These are phyloP conservation scores for Busseola fusca DNA, from an alignment of 2,888 invertebrate species.

Conservation along the genomic window DNA sequence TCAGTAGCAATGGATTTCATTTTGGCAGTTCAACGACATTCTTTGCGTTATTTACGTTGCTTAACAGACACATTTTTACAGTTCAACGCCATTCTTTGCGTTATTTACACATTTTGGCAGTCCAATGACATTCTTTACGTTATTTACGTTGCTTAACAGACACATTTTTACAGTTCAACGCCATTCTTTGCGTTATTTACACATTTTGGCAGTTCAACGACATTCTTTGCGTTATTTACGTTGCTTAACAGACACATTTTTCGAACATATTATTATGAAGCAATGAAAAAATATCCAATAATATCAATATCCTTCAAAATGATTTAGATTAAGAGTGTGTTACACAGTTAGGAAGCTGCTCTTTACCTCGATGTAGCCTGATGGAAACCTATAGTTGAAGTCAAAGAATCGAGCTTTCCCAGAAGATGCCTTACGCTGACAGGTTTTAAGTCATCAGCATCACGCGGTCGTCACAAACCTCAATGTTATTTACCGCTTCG, in stretches of 20 bases:
- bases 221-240: not conserved
- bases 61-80: no score
- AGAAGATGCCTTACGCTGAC: not conserved
- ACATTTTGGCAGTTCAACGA: not conserved
- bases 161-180: not conserved
- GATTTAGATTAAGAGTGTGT: not conserved
- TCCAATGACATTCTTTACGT: not conserved
- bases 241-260: not conserved
- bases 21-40: not conserved
- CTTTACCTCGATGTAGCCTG: not conserved
- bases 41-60: no score
- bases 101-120: no score
- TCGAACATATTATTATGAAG: not conserved
- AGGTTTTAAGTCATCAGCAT: not conserved
- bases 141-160: not conserved
- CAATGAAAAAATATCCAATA: no score
- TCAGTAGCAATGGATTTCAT: not conserved
- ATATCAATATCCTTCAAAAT: no score
- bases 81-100: not conserved
- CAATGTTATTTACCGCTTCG: not conserved
- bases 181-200: not conserved
- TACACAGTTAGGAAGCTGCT: not conserved
- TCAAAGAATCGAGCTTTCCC: not conserved
- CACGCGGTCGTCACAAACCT: constrained; percentile 6
- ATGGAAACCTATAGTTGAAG: not conserved